Evolutionary conservation across 2,888 invertebrate genomes (phyloP), one percentile per base, ranked within the genome.

Genomic region (Campoplex nolae): DNA sequence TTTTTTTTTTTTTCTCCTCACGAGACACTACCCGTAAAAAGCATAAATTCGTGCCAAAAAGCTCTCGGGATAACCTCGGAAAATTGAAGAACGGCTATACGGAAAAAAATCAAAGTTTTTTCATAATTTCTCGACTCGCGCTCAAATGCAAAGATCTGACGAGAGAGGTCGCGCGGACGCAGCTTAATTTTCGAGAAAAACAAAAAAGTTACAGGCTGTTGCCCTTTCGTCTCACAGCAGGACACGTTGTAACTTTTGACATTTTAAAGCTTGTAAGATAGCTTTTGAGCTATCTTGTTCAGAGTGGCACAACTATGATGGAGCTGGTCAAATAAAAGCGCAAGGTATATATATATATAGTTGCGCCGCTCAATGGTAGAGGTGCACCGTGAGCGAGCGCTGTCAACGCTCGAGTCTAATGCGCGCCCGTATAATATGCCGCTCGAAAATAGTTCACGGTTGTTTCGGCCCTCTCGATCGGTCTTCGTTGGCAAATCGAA

Each of bases 391-490:
- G 42, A 42, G 7, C 42, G 38, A 6, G 38, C 6, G 9, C 42
- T 42, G 42, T 42, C 6, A 42, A 8, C 42, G 42, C 42, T 7
- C 7, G 7, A 42, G 42, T 42, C 7, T 3, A 42, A 42, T 9
- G 9, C 42, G 42, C 42, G 42, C 42, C 42, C 42, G 11, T 11
- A 58, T 38, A 6, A 38, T 38, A 58, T 28, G 28, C 3, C 28
- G 3, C n/a, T 58, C 58, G 58, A n/a, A 58, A 58, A 58, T 58
- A 58, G 58, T 58, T 58, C 58, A 58, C 58, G 58, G 58, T 9
- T 58, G 11, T 58, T 11, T 23, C 23, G 58, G 58, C 58, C n/a
- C 23, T 11, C 9, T 23, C 11, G 58, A 23, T 58, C 58, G 28
- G 13, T 28, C 28, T 28, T 58, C 28, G 58, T 58, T 58, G 58